These are phyloP conservation scores for Zaprionus taronus DNA, from an alignment of 1,140 invertebrate genomes.

Conservation along the genomic window DNA sequence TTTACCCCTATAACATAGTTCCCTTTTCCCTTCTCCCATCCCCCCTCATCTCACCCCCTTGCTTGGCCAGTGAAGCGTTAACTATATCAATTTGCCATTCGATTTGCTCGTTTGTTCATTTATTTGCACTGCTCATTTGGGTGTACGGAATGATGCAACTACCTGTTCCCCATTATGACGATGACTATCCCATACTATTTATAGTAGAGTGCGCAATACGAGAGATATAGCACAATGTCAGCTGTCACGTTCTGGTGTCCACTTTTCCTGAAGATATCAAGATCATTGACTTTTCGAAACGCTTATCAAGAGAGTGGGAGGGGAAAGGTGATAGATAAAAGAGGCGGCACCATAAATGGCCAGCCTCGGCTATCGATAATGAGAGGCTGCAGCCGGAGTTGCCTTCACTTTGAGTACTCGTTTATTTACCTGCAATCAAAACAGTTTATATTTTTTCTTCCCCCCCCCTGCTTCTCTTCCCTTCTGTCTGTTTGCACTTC, in stretches of 20 bases:
- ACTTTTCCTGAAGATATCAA: slow-evolving; percentile 18
- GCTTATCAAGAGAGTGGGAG: slow-evolving; percentile 49
- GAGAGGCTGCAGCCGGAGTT: slow-evolving; percentile 38
- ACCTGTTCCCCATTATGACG: slow-evolving; percentile 37
- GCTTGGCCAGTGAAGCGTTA: slow-evolving; percentile 50
- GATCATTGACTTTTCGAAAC: slow-evolving; percentile 59
- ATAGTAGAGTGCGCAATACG: slow-evolving; percentile 45
- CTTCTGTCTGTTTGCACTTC: slow-evolving; percentile 45
- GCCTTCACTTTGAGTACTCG: slow-evolving; percentile 27
- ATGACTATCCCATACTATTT: slow-evolving; percentile 23
- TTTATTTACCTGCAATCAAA: slow-evolving; percentile 76
- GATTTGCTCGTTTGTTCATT: slow-evolving; percentile 40
- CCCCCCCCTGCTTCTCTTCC: slow-evolving; percentile 23
- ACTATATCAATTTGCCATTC: slow-evolving; percentile 50
- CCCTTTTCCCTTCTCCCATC: neutral
- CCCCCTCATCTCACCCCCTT: too few species aligned
- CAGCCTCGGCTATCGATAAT: slow-evolving; percentile 62
- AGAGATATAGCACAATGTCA: slow-evolving; percentile 1
- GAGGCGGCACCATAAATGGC: slow-evolving; percentile 72
- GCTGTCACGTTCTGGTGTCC: neutral
- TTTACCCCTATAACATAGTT: neutral
- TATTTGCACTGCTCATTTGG: slow-evolving; percentile 46
- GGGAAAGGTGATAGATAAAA: slow-evolving; percentile 56
- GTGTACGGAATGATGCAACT: slow-evolving; percentile 59
- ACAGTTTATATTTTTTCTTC: slow-evolving; percentile 61